Evolutionary conservation across 2,797 vertebrate genomes (phyloP), one percentile per base, ranked within the genome.

Genomic region (Presbytis comata): DNA sequence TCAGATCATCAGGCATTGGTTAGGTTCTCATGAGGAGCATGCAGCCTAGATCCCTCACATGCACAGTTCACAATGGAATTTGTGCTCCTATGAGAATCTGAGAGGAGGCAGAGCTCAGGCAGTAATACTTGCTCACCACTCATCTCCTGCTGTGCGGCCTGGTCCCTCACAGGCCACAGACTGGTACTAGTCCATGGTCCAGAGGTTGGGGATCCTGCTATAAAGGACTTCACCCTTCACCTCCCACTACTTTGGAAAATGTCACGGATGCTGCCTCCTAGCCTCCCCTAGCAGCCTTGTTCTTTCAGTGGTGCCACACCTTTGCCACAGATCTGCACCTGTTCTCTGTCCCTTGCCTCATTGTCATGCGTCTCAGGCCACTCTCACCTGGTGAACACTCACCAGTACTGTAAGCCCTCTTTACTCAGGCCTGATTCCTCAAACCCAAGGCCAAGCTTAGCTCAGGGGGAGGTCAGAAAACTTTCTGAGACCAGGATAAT

Each of bases 401-500:
- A 36, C 81, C 12, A 46, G n/a, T 8, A 13, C 44, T 30, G 8
- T 17, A 44, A 74, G 41, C 5, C 28, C 36, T 81, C 28, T 88
- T 72, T 36, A 21, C 46, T 79, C 1, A 6, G 44, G 8, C 64
- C 22, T 85, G 75, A 50, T 57, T 95, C 67, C 14, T 86, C 0
- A 1, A 84, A 64, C 12, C 8, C 24, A 28, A 53, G 41, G 28
- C 59, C 24, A 36, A 55, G 41, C 19, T 75, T 72, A 64, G 44
- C n/a, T 55, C 36, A 8, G 33, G 30, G 4, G 41, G 36, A 36
- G 10, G 16, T 67, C 82, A 92, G 59, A 90, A 57, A 61, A 75
- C 30, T 89, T 76, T 44, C 55, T 67, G 55, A 95, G 59, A 84
- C 28, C 24, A 53, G 53, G 92, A 79, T 33, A 46, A 33, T 61